These are phyloP conservation scores for Actias luna DNA, from an alignment of 2,888 invertebrate species.

Conservation along the genomic window DNA sequence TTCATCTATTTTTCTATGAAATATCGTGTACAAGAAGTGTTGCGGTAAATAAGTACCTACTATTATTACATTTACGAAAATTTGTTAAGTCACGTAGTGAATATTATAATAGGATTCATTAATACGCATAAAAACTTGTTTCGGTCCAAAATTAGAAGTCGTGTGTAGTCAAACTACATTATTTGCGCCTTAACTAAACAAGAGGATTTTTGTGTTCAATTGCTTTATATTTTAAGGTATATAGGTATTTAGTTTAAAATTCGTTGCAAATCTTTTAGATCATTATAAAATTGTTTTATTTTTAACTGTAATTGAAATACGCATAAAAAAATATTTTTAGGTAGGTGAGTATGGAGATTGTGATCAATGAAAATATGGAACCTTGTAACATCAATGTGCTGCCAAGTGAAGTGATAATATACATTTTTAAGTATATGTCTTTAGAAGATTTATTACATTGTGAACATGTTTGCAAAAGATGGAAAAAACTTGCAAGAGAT, in stretches of 20 bases:
- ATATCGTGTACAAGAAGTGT: too few relatives aligned
- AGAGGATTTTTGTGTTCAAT: slow-evolving; percentile 15
- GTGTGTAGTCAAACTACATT: slow-evolving; percentile 36
- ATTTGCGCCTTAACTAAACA: slow-evolving; percentile 41
- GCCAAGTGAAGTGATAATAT: slow-evolving; percentile 67
- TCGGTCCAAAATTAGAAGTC: slow-evolving; percentile 45
- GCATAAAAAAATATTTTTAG: neutral
- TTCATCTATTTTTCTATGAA: too few relatives aligned
- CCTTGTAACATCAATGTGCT: slow-evolving; percentile 43
- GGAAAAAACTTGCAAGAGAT: slow-evolving; percentile 61
- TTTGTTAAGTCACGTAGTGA: neutral
- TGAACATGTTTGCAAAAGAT: slow-evolving; percentile 61
- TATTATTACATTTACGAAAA: neutral
- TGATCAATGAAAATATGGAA: slow-evolving; percentile 1
- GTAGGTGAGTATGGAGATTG: neutral
- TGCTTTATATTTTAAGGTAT: neutral
- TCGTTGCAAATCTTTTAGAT: neutral
- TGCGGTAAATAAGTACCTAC: too few relatives aligned
- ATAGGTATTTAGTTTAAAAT: neutral
- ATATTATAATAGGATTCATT: neutral
- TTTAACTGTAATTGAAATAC: too few relatives aligned
- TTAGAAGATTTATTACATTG: slow-evolving; percentile 57
- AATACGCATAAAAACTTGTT: slow-evolving; percentile 25
- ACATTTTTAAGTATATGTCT: slow-evolving; percentile 62
- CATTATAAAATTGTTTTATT: neutral